Base-by-base conservation (phyloP, 2,888 invertebrate genomes). In the Meloe dianella region DNA sequence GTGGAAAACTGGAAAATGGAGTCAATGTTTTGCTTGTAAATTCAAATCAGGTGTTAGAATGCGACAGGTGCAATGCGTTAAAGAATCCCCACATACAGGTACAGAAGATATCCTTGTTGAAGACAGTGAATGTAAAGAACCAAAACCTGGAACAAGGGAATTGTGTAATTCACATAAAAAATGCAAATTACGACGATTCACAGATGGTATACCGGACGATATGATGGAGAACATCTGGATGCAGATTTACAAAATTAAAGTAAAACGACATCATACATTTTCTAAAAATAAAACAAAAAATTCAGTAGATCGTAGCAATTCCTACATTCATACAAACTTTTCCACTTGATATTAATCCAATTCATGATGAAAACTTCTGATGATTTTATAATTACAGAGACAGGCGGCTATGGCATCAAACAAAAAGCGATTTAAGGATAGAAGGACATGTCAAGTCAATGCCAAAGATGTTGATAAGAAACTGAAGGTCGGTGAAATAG, bases 1-100 rank as follows among this genome's bases (percentile, higher is more conserved):
- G 78, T 90, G 90, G 90, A 86, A 88, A 79, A 83, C 86, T 4
- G 89, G 89, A 8, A 87, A 87, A 61, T 90, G 90, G 90, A 87
- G 89, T 70, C 85, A 85, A 66, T 91, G 90, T 76, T 86, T 85
- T 51, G 87, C 88, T 0, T 87, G 87, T 71, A 84, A 83, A 73
- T 83, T 82, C 62, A 83, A 83, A 68, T 81, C 84, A 9, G 87
- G 87, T 0, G 75, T 82, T 5, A 79, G 81, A 61, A 79, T 77
- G 30, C 80, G 87, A 6, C 83, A 84, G 68, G 85, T 87, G 12
- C 85, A 86, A 64, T 88, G 87, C 71, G 82, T 86, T 0, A 78
- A 80, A 58, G 84, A 86, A 67, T 81, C 84, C 2, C 82, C 84
- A 0, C 81, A 77, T 59, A 60, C 79, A 0, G 85, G 85, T 0